phyloP scores from a whole-genome alignment of 2,888 invertebrate genomes.

The Sesia bembeciformis region DNA sequence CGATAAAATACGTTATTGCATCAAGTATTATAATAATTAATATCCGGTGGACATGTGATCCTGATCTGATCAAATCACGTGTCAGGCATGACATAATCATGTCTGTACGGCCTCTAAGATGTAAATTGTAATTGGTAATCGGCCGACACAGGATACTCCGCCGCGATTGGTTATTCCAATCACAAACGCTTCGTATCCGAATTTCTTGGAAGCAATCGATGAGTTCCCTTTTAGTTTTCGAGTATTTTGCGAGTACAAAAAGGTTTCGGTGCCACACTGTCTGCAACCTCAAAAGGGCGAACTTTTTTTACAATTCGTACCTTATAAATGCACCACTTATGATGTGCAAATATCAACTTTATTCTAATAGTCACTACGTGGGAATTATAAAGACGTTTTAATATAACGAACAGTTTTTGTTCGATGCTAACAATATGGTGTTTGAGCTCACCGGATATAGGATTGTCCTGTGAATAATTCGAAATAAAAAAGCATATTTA shows the following conservation, averaged over 20 bases:
- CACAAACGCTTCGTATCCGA: constrained; percentile 15
- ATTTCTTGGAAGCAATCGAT: constrained; percentile 53
- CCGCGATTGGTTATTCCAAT: not conserved
- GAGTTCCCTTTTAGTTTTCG: constrained; percentile 35
- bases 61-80: too few relatives aligned
- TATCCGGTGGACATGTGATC: too few relatives aligned
- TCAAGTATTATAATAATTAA: too few relatives aligned
- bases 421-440: constrained; percentile 55
- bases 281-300: constrained; percentile 62
- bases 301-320: constrained; percentile 51
- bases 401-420: constrained; percentile 41
- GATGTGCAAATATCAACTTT: constrained; percentile 30
- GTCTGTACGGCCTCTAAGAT: not conserved
- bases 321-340: constrained; percentile 54
- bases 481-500: constrained; percentile 57
- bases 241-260: constrained; percentile 56
- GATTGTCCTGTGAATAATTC: constrained; percentile 43
- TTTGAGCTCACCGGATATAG: constrained; percentile 57
- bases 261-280: constrained; percentile 65
- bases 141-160: not conserved
- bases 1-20: too few relatives aligned
- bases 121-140: not conserved
- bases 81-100: too few relatives aligned
- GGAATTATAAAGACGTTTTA: constrained; percentile 8
- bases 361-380: constrained; percentile 9